Conservation (phyloP, 2,797 vertebrate genomes). For the Muraenolepis orangiensis region DNA sequence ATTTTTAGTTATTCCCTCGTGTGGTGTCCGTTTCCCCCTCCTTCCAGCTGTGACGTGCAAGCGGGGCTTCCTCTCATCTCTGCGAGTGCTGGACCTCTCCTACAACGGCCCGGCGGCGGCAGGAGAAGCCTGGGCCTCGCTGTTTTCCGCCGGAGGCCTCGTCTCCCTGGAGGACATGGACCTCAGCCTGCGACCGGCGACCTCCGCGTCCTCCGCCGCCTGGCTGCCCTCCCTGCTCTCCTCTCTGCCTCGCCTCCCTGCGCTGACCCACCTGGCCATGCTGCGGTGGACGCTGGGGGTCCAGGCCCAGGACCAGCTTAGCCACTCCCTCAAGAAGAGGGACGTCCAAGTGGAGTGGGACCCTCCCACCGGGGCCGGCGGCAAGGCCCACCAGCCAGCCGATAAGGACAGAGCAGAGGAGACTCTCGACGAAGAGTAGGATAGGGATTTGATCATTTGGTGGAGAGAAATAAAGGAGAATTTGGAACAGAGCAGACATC, state of each 20-base stretch:
- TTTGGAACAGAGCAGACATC: neutral
- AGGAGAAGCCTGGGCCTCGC: slow-evolving; percentile 70
- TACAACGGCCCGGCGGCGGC: slow-evolving; percentile 75
- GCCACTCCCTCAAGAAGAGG: slow-evolving; percentile 60
- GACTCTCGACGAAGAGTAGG: slow-evolving; percentile 44
- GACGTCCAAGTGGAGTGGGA: slow-evolving; percentile 74
- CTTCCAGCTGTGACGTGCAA: slow-evolving; percentile 61
- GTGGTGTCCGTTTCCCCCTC: neutral
- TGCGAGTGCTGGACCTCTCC: slow-evolving; percentile 79
- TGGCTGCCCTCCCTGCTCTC: slow-evolving; percentile 78
- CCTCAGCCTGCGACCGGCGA: slow-evolving; percentile 75
- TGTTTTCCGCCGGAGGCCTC: slow-evolving; percentile 67
- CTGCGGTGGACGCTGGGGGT: slow-evolving; percentile 73
- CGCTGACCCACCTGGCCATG: slow-evolving; percentile 72
- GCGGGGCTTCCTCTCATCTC: slow-evolving; percentile 66
- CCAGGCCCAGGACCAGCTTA: slow-evolving; percentile 65
- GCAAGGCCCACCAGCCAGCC: slow-evolving; percentile 4
- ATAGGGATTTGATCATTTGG: neutral
- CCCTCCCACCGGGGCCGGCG: neutral
- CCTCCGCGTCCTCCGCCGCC: slow-evolving; percentile 54
- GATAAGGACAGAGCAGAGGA: slow-evolving; percentile 39
- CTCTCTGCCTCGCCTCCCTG: slow-evolving; percentile 67
- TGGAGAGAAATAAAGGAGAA: neutral
- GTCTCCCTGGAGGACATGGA: slow-evolving; percentile 76
- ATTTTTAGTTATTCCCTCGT: neutral